Conservation (phyloP, 2,888 invertebrate species). For the Chymomyza procnemis region DNA sequence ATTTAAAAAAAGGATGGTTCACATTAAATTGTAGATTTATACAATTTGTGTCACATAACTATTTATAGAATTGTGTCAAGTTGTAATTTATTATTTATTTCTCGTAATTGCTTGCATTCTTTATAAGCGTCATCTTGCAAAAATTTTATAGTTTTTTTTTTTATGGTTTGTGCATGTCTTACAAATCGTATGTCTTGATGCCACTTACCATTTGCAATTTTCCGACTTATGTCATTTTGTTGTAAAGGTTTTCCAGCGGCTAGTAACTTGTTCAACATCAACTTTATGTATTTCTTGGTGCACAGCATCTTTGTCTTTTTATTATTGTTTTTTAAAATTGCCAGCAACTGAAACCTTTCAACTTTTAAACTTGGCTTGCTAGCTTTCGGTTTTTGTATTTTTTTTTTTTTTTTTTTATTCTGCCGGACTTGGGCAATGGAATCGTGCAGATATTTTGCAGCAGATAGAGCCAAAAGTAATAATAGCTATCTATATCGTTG, state of each 20-base stretch:
- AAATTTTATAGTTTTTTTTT: background rate
- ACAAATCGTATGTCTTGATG: background rate
- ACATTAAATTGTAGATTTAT: background rate
- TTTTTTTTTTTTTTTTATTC: background rate
- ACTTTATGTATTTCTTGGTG: too few relatives aligned
- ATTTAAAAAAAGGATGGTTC: background rate
- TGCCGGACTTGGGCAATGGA: conserved; percentile 1
- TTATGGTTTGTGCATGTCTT: background rate
- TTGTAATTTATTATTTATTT: background rate
- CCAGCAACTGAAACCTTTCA: conserved; percentile 16
- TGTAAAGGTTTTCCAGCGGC: background rate
- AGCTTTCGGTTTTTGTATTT: too few relatives aligned
- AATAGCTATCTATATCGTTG: conserved; percentile 6
- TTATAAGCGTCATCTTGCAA: background rate
- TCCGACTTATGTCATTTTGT: background rate
- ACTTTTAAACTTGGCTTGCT: background rate
- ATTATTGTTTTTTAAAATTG: background rate
- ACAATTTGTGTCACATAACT: background rate
- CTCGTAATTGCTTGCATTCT: background rate
- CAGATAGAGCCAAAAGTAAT: background rate
- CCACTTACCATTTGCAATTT: background rate
- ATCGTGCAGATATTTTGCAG: conserved; percentile 5
- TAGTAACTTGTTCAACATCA: background rate
- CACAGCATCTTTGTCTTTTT: background rate
- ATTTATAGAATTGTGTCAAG: background rate